Conservation (phyloP, 2,797 vertebrate genomes). For the Syngnathus acus region DNA sequence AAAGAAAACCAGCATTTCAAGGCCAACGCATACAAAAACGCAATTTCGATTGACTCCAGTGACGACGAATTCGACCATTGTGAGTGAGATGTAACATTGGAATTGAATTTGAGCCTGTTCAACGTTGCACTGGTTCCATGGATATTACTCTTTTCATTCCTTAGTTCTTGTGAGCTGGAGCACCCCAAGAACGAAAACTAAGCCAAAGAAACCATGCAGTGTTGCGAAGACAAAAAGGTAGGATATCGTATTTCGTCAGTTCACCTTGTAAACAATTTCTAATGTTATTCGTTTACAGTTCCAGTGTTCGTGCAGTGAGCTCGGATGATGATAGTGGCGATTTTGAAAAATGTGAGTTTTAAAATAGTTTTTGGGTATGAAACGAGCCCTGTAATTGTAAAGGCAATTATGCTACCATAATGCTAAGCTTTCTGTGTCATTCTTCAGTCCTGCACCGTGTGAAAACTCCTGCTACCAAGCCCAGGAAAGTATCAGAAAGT, state of each 20-base stretch:
- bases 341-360: slow-evolving; percentile 70
- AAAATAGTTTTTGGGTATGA: neutral
- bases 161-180: slow-evolving; percentile 48
- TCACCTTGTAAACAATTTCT: neutral
- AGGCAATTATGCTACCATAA: neutral
- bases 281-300: slow-evolving; percentile 29
- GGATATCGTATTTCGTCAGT: neutral
- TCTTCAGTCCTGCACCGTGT: slow-evolving; percentile 63
- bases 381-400: neutral
- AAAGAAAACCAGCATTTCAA: slow-evolving; percentile 54
- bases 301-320: slow-evolving; percentile 43
- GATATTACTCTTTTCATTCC: neutral
- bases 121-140: neutral
- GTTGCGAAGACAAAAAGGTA: slow-evolving; percentile 43
- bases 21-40: slow-evolving; percentile 25
- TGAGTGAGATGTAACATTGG: slow-evolving; percentile 57
- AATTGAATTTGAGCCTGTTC: neutral
- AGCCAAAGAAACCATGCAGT: slow-evolving; percentile 17
- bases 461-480: slow-evolving; percentile 61
- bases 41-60: slow-evolving; percentile 56
- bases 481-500: slow-evolving; percentile 27
- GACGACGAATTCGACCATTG: slow-evolving; percentile 73
- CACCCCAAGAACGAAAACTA: slow-evolving; percentile 44
- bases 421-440: neutral
- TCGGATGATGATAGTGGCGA: slow-evolving; percentile 56